Percentiles rank a stretch among this genome's conserved stretches.
Conservation (phyloP, 2,113 vertebrate genomes). For the Arothron firmamentum region DNA sequence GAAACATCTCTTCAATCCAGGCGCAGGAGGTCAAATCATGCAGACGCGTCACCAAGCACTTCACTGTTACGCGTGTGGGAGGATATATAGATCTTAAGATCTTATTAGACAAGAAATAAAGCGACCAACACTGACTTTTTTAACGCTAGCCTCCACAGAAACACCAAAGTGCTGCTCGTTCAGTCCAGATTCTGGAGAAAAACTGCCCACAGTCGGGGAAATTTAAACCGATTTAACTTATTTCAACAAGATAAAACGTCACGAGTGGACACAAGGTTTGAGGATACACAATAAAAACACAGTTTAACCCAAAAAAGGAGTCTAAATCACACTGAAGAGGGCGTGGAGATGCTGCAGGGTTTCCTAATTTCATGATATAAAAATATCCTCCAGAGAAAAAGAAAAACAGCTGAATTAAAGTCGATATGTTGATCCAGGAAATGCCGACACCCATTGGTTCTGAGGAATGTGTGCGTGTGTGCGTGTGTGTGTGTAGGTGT, state of each 20-base stretch:
- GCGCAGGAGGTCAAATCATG: conserved; percentile 58
- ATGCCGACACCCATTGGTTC: no score
- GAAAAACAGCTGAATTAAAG: background rate
- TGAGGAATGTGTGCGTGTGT: no score
- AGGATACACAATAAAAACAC: no score
- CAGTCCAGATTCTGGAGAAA: no score
- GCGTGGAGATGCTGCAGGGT: no score
- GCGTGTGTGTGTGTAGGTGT: background rate
- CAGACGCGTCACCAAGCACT: conserved; percentile 49
- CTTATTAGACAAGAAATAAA: conserved; percentile 35
- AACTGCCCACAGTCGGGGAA: background rate
- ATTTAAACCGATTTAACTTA: background rate
- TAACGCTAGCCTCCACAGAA: background rate
- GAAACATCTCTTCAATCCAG: no score
- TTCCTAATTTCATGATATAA: background rate
- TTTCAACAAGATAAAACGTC: no score
- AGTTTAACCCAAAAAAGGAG: no score
- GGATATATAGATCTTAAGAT: conserved; percentile 39
- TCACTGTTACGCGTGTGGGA: conserved; percentile 12
- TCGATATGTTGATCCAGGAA: no score
- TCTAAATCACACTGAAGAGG: no score
- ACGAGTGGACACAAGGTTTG: no score
- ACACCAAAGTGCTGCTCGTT: no score
- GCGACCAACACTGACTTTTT: conserved; percentile 17
- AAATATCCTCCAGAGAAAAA: background rate